A percentile compares a stretch with the other conserved stretches of the same genome.
Evolutionary conservation across 2,113 vertebrate species (phyloP).

Genomic region (Halichoeres trimaculatus): DNA sequence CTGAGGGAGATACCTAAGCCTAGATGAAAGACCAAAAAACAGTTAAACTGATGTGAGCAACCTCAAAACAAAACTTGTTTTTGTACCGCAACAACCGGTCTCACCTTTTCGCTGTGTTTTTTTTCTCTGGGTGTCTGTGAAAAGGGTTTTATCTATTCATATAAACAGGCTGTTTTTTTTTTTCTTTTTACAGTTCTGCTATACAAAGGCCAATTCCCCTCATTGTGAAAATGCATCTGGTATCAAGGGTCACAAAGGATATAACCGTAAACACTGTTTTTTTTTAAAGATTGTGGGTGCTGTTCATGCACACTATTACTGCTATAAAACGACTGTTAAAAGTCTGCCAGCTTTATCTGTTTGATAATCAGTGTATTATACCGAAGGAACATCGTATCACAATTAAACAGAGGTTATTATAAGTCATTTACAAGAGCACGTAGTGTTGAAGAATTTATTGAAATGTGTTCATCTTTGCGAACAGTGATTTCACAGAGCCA

Average conservation of each 20-base stretch:
- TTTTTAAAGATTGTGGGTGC: constrained; percentile 64
- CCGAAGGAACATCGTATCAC: constrained; percentile 53
- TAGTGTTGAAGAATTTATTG: constrained; percentile 30
- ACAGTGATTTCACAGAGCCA: constrained; percentile 19
- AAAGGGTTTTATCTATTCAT: constrained; percentile 69
- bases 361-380: constrained; percentile 70
- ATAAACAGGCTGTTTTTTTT: constrained; percentile 51
- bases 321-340: constrained; percentile 54
- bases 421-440: constrained; percentile 53
- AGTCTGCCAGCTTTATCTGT: constrained; percentile 63
- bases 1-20: constrained; percentile 59
- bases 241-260: constrained; percentile 71
- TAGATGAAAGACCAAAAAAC: constrained; percentile 74
- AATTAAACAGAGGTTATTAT: constrained; percentile 56
- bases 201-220: constrained; percentile 49
- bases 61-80: constrained; percentile 74
- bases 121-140: constrained; percentile 47
- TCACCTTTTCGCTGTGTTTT: constrained; percentile 43
- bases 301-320: constrained; percentile 46
- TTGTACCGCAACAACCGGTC: constrained; percentile 76
- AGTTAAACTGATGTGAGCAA: constrained; percentile 67
- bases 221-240: constrained; percentile 10
- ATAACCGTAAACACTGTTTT: constrained; percentile 62
- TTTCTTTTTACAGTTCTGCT: constrained; percentile 58
- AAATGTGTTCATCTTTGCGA: constrained; percentile 18